Evolutionary conservation across 1,140 invertebrate species (phyloP), one percentile per base, ranked within the genome.

Genomic region (Thaumatotibia leucotreta): DNA sequence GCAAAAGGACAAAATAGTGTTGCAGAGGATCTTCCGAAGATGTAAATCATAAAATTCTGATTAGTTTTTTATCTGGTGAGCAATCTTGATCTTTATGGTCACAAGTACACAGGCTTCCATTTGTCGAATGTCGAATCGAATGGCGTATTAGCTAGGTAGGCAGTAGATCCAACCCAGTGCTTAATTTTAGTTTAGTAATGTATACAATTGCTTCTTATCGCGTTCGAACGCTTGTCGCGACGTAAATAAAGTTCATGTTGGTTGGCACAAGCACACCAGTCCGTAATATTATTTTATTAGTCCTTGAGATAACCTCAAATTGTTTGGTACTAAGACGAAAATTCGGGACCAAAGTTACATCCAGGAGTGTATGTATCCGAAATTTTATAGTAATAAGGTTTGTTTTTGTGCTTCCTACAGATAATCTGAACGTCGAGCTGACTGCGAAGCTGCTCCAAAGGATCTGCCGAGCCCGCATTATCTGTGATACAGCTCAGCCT

Each of bases 401-500:
- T 4, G n/a, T 27, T 23, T 39, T 64, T 64, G 24, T 64, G 24
- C 24, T 64, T 32, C 14, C 31, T 50, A 22, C 75, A 90, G 86
- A 88, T 84, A 80, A 87, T 80, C 78, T 85, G 78, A 86, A 87
- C 82, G 79, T 79, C 85, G 86, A 90, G 86, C 84, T 80, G 82
- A 82, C 86, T 87, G 86, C 81, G 76, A 87, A 91, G 83, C 84
- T 88, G 85, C 85, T 86, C 73, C 68, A 70, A 77, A 88, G 83
- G 86, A 89, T 87, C 79, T 85, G 82, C 81, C 89, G 91, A 83
- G 88, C 86, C 91, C 88, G 76, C 82, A 82, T 85, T 89, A 91
- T 94, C 94, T 95, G 94, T 95, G 94, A 95, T 95, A 93, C 92
- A 94, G 94, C 93, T 95, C 93, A 94, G 93, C 90, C 87, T 91